phyloP scores from a whole-genome alignment of 2,888 invertebrate genomes.

The Dromius quadrimaculatus region DNA sequence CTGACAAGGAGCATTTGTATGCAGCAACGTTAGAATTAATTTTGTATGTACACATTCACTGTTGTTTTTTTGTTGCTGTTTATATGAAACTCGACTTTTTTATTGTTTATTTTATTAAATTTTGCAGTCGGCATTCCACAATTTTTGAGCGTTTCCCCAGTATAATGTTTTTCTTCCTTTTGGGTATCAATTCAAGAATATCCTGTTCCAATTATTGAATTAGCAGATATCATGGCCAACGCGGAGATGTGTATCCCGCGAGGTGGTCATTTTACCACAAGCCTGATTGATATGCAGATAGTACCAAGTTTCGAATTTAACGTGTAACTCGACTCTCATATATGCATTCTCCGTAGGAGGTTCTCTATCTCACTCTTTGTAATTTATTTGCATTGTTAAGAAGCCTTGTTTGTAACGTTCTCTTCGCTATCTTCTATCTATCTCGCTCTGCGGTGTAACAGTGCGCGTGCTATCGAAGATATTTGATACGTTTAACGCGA shows the following conservation, averaged over 20 bases:
- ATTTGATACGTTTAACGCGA: slow-evolving; percentile 40
- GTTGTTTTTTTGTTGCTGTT: slow-evolving; percentile 18
- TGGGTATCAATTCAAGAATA: too few relatives aligned
- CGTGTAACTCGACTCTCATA: slow-evolving; percentile 22
- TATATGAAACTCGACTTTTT: slow-evolving; percentile 14
- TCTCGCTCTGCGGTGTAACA: slow-evolving; percentile 10
- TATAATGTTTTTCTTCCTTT: too few relatives aligned
- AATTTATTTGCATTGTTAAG: slow-evolving; percentile 44
- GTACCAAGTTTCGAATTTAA: slow-evolving; percentile 35
- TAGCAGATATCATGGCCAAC: too few relatives aligned
- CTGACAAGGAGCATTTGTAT: slow-evolving; percentile 30
- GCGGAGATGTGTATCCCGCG: too few relatives aligned
- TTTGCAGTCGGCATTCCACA: neutral
- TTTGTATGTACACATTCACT: slow-evolving; percentile 30
- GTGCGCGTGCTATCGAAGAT: slow-evolving; percentile 29
- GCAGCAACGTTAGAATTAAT: slow-evolving; percentile 26
- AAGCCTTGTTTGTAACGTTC: slow-evolving; percentile 27
- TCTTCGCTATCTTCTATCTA: slow-evolving; percentile 7
- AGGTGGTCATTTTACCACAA: too few relatives aligned
- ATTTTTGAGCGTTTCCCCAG: too few relatives aligned
- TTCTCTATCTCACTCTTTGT: slow-evolving; percentile 23
- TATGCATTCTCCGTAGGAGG: slow-evolving; percentile 18
- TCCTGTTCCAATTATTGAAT: too few relatives aligned
- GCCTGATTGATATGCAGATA: slow-evolving; percentile 32
- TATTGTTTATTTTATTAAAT: slow-evolving; percentile 29